Evolutionary conservation across 2,113 vertebrate species (phyloP).

Genomic region (Gallinago media): DNA sequence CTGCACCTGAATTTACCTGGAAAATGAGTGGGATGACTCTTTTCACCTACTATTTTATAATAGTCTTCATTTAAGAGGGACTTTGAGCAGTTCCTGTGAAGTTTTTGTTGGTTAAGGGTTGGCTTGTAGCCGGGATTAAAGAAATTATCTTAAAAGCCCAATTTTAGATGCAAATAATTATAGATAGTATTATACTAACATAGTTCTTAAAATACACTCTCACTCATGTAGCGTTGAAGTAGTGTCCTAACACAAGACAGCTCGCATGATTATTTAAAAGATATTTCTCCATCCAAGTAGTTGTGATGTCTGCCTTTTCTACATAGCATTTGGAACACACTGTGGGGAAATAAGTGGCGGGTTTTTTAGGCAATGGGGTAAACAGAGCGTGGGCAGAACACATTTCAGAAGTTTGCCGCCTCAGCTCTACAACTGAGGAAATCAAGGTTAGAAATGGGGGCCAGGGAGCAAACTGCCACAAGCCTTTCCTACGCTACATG

Average conservation of each 20-base stretch:
- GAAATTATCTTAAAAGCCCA: not conserved
- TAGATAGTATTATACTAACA: not conserved
- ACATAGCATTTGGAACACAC: not conserved
- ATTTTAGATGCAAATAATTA: not conserved
- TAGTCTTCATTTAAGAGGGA: constrained; percentile 78
- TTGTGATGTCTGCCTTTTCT: not conserved
- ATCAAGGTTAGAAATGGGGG: not conserved
- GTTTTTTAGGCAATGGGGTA: not conserved
- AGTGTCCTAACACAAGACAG: not conserved
- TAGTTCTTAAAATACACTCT: not conserved
- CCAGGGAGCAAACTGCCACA: not conserved
- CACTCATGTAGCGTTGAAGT: not conserved
- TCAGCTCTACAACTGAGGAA: not conserved
- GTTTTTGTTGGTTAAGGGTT: constrained; percentile 78
- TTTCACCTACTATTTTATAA: constrained; percentile 81
- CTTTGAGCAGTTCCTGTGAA: constrained; percentile 73
- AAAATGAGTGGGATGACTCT: constrained; percentile 73
- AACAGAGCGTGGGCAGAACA: not conserved
- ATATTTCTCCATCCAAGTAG: not conserved
- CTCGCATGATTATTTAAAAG: not conserved
- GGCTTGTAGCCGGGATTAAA: constrained; percentile 77
- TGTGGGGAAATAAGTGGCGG: not conserved
- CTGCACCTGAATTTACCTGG: constrained; percentile 59
- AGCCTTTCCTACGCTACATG: fast-evolving
- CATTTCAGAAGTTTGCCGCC: not conserved